phyloP scores from a whole-genome alignment of 2,797 vertebrate genomes.

The Echiichthys vipera region DNA sequence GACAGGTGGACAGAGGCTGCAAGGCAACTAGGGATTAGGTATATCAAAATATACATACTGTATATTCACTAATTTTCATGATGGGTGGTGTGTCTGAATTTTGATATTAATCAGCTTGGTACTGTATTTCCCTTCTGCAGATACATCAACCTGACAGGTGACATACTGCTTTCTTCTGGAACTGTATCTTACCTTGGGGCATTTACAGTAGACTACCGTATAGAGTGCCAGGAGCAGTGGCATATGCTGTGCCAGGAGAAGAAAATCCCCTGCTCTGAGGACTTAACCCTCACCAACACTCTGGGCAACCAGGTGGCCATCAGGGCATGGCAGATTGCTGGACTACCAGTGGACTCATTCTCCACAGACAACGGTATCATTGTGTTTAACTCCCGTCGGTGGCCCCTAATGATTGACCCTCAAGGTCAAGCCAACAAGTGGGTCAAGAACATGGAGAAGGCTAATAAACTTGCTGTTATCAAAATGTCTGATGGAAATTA shows the following conservation, averaged over 20 bases:
- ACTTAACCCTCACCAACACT: slow-evolving; percentile 90
- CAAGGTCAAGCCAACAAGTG: slow-evolving; percentile 97
- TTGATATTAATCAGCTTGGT: slow-evolving; percentile 30
- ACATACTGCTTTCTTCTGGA: slow-evolving; percentile 92
- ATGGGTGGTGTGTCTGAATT: background rate
- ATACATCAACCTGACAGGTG: slow-evolving; percentile 91
- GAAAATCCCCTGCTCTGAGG: slow-evolving; percentile 88
- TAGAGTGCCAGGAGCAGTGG: slow-evolving; percentile 89
- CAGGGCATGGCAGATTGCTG: slow-evolving; percentile 92
- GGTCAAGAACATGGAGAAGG: slow-evolving; percentile 96
- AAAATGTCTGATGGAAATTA: slow-evolving; percentile 92
- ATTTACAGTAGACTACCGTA: slow-evolving; percentile 92
- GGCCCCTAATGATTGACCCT: slow-evolving; percentile 96
- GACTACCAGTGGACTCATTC: slow-evolving; percentile 93
- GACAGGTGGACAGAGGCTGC: slow-evolving; percentile 94
- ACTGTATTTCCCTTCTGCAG: slow-evolving; percentile 71
- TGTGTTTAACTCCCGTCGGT: slow-evolving; percentile 92
- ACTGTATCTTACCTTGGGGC: slow-evolving; percentile 93
- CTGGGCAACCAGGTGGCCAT: slow-evolving; percentile 92
- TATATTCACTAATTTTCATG: background rate
- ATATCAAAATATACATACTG: background rate
- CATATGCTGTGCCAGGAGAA: slow-evolving; percentile 86
- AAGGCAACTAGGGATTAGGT: slow-evolving; percentile 80
- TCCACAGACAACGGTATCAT: slow-evolving; percentile 95
- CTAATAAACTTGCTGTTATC: slow-evolving; percentile 89